Base-by-base conservation (phyloP, 2,888 invertebrate species). In the Caenorhabditis macrosperma region DNA sequence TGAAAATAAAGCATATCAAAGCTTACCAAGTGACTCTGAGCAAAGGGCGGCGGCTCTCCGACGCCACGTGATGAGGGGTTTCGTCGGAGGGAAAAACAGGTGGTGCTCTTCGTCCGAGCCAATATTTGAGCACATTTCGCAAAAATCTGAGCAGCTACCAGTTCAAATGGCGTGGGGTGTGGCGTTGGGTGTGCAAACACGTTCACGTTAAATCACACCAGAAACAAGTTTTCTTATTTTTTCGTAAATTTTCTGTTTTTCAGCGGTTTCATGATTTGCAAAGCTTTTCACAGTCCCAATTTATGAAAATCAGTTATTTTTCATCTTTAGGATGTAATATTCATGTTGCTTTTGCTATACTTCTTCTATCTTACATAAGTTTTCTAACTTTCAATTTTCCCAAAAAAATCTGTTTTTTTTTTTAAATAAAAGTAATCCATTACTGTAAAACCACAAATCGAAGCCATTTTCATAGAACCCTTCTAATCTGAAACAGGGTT, bases 51-150 rank as follows among this genome's bases (percentile, higher is more conserved):
- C 38, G 5, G 35, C 33, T 57, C 35, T 26, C 48, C 24, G 24
- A 48, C 48, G 17, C 17, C 67, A 68, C 57, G 67, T 68, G 67
- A 67, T 57, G 22, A 46, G 46, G 17, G 52, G 50, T n/a, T n/a
- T n/a, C n/a, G n/a, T 26, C 38, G n/a, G 24, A 54, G 28, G 28
- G 20, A 30, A 55, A 67, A 57, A 67, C 59, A 68, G 68, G 48
- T 59, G 68, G 50, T 50, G 35, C 26, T 17, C 41, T 50, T 68
- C 50, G 48, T 26, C 22, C 20, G 57, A 68, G 68, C 68, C 68
- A 68, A 68, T 59, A 68, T 68, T 68, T 68, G 68, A 50, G 28
- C 20, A 67, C 1, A 28, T 55, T 33, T 30, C 48, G 35, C 59
- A 35, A 24, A 5, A 10, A 20, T 46, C 26, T 28, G 15, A 1